Conservation (phyloP, 1,140 invertebrate genomes). For the Drosophila willistoni region DNA sequence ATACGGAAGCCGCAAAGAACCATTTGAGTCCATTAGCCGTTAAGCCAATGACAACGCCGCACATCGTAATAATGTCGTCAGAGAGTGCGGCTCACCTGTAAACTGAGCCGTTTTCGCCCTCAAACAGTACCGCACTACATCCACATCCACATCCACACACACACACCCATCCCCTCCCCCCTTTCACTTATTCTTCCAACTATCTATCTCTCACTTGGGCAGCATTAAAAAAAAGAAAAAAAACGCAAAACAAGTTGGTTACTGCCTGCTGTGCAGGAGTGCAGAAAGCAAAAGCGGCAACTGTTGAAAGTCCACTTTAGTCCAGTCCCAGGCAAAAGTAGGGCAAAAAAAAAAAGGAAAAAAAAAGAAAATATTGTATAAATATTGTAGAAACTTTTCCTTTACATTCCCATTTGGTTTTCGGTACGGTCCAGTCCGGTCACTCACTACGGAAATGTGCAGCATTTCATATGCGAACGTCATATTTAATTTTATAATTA, state of each 20-base stretch:
- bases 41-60: conserved; percentile 62
- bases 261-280: conserved; percentile 29
- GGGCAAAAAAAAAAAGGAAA: conserved; percentile 12
- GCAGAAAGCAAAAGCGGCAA: conserved; percentile 36
- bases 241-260: background rate
- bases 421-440: conserved; percentile 14
- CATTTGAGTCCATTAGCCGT: conserved; percentile 75
- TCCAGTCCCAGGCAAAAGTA: conserved; percentile 11
- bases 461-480: conserved; percentile 55
- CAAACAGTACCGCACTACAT: background rate
- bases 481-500: conserved; percentile 71
- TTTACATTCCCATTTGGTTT: background rate
- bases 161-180: background rate
- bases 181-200: background rate
- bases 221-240: conserved; percentile 38
- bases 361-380: conserved; percentile 3
- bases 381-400: conserved; percentile 7
- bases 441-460: conserved; percentile 46
- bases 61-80: conserved; percentile 66
- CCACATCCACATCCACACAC: no score
- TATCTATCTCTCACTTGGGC: background rate
- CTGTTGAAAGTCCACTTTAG: conserved; percentile 48
- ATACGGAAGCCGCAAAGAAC: conserved; percentile 42
- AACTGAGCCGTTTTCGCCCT: conserved; percentile 51
- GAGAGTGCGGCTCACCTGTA: conserved; percentile 53